phyloP scores from a whole-genome alignment of 2,113 vertebrate genomes.

The Emydocephalus ijimae region DNA sequence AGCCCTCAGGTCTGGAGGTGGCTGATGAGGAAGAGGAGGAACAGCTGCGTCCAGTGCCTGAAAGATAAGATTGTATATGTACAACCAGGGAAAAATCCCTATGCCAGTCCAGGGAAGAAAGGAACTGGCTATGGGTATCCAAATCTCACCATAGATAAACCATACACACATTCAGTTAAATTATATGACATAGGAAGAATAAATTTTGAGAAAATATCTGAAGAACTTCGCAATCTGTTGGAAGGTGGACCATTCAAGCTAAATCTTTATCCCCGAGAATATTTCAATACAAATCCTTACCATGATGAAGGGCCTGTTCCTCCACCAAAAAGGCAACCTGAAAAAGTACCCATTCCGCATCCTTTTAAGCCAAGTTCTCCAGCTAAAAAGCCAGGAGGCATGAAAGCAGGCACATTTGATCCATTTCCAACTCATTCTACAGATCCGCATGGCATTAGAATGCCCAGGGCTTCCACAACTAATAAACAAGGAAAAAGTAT shows the following conservation, averaged over 20 bases:
- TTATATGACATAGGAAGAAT: no score
- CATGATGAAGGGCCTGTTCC: constrained; percentile 67
- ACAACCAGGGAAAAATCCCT: no score
- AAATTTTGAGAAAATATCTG: constrained; percentile 63
- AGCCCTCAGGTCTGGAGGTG: no score
- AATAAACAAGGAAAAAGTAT: constrained; percentile 61
- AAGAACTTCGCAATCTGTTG: constrained; percentile 67
- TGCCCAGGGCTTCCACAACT: constrained; percentile 15
- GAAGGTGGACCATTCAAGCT: constrained; percentile 79
- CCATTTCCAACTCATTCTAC: constrained; percentile 73
- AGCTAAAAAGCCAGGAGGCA: constrained; percentile 77
- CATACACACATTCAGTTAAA: no score
- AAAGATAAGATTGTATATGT: no score
- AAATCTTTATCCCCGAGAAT: constrained; percentile 79
- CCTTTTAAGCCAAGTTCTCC: constrained; percentile 86
- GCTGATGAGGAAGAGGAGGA: no score
- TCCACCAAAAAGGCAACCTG: constrained; percentile 59
- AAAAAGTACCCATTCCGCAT: constrained; percentile 24
- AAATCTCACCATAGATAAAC: no score
- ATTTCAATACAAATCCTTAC: constrained; percentile 84
- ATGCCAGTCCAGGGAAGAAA: no score
- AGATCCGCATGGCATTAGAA: constrained; percentile 62
- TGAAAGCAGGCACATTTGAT: constrained; percentile 84
- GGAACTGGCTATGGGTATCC: no score
- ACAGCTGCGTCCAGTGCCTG: no score